These are phyloP conservation scores for Alosa sapidissima DNA, from an alignment of 2,797 vertebrate genomes.

Conservation along the genomic window DNA sequence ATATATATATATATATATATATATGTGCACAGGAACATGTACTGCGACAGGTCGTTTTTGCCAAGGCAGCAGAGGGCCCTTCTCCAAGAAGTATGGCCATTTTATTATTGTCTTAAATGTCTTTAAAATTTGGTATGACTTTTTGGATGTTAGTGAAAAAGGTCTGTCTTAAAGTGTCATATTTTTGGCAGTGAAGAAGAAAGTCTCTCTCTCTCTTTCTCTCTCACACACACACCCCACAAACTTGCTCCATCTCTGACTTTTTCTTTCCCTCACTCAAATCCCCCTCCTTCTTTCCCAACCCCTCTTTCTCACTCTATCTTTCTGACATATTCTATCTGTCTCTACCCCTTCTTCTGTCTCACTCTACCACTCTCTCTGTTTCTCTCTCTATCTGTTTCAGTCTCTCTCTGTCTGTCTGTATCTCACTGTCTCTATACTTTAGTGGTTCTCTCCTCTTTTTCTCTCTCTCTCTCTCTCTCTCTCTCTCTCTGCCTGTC, in stretches of 20 bases:
- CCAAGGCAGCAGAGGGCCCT: no score
- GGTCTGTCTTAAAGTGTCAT: no score
- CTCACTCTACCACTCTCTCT: neutral
- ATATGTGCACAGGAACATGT: no score
- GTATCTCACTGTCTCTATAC: slow-evolving; percentile 9
- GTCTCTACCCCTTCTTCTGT: neutral
- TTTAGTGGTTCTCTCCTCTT: slow-evolving; percentile 30
- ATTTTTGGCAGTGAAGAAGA: no score
- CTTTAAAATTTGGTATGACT: no score
- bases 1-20: neutral
- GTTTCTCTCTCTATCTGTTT: neutral
- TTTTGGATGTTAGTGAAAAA: no score
- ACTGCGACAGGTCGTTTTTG: no score
- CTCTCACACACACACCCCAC: neutral
- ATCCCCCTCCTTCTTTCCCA: neutral
- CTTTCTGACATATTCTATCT: neutral
- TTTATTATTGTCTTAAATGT: no score
- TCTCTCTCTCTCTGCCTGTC: slow-evolving; percentile 15
- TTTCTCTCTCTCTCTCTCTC: slow-evolving; percentile 17
- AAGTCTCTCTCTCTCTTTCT: neutral
- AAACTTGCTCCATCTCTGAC: neutral
- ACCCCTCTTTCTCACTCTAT: neutral
- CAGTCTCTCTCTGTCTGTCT: neutral
- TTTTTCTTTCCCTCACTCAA: neutral
- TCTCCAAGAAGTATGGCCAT: no score